Evolutionary conservation across 2,888 invertebrate species (phyloP), one percentile per base, ranked within the genome.

Genomic region (Spilosoma lubricipeda): DNA sequence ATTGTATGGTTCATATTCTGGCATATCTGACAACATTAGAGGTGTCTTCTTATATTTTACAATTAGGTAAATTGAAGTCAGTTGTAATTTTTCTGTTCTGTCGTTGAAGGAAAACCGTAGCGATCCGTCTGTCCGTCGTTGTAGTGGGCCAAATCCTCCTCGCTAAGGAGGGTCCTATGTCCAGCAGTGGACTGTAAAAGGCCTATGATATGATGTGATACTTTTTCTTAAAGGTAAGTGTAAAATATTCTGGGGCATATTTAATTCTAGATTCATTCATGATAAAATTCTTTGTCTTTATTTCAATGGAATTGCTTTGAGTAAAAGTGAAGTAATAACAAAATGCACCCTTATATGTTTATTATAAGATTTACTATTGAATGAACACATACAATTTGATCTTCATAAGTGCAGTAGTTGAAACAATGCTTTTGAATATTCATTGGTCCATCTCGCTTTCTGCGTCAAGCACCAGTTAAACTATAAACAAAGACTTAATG

Each of bases 391-490:
- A n/a, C 9, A n/a, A 13, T 56, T 56, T 56, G n/a, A 56, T 56
- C 27, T 56, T 3, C 3, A 9, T 23, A 13, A 27, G 27, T n/a
- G n/a, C n/a, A 56, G n/a, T 27, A 27, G 13, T 59, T 27, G 27
- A 27, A 59, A n/a, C n/a, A 63, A 27, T 15, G 15, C 59, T 63
- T 27, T 5, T 63, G 59, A 63, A 63, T 63, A 63, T 63, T 63
- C 59, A 63, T 63, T 15, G 59, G 27, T 18, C 11, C 59, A 63
- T 63, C 59, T 63, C 59, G 59, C 59, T 63, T 63, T 63, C 59
- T 63, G 59, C 59, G 27, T 63, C 59, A 63, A 63, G 59, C 59
- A 30, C 27, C 59, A 63, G 59, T 63, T 63, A 27, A 3, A n/a
- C 56, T 63, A 30, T 63, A 30, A 63, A 63, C 30, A 59, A 13